phyloP scores from a whole-genome alignment of 2,888 invertebrate species.

The Agonopterix alstromeriana region DNA sequence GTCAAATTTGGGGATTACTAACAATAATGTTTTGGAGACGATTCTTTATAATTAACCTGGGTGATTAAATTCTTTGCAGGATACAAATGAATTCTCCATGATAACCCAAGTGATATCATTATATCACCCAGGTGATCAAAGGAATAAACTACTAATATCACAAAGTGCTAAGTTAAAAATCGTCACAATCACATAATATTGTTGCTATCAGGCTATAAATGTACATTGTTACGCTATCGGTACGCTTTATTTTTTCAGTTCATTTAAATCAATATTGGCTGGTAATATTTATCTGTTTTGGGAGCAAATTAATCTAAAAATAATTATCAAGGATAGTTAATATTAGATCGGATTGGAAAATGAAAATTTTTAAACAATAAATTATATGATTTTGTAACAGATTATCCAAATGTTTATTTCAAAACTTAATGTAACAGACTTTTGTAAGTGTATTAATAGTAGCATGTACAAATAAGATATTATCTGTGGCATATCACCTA shows the following conservation, averaged over 20 bases:
- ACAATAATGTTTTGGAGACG: no score
- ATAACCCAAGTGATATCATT: no score
- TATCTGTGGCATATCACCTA: slow-evolving; percentile 68
- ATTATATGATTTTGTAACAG: not conserved
- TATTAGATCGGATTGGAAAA: slow-evolving; percentile 12
- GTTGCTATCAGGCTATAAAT: slow-evolving; percentile 27
- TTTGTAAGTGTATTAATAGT: slow-evolving; percentile 29
- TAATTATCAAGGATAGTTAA: slow-evolving; percentile 15
- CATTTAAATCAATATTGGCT: slow-evolving; percentile 20
- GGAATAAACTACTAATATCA: not conserved
- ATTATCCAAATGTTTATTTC: not conserved
- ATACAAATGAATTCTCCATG: no score
- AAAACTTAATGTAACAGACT: slow-evolving; percentile 5
- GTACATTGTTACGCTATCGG: slow-evolving; percentile 12
- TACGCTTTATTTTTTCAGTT: slow-evolving; percentile 10
- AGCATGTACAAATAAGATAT: slow-evolving; percentile 43
- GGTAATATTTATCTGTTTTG: slow-evolving; percentile 52
- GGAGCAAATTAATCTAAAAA: slow-evolving; percentile 52
- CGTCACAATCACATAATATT: slow-evolving; percentile 26
- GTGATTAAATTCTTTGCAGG: no score
- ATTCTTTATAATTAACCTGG: no score
- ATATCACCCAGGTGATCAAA: no score
- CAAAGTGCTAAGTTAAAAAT: slow-evolving; percentile 25
- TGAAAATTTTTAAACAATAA: slow-evolving; percentile 1
- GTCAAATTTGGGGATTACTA: no score